Base-by-base conservation (phyloP, 35 echinoderm and acorn worm genomes). In the Heliocidaris tuberculata region DNA sequence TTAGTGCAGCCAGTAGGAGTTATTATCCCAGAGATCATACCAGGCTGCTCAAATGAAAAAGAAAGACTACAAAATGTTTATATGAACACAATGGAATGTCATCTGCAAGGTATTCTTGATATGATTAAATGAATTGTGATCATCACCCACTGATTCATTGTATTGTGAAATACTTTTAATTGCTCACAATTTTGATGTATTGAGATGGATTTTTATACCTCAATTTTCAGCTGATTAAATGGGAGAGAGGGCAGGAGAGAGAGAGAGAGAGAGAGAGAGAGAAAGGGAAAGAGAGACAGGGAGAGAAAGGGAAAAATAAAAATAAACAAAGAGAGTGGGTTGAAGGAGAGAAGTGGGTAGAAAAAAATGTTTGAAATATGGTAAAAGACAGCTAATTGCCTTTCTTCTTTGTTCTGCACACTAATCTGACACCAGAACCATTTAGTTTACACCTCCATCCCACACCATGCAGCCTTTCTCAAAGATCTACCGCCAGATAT, bases 1-100 rank as follows among this genome's bases (percentile, higher is more conserved):
- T 89, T 89, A 89, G 31, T 27, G 32, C 12, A 89, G 87, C 47
- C 87, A 7, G 87, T 48, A 32, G 87, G 87, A 78, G 87, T 89
- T 89, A 89, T 89, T 89, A 89, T 89, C 47, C 29, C 86, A 42
- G 35, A 42, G 35, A 42, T 71, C 65, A 6, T 78, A 24, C 65
- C 27, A 5, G 7, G 6, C 65, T 78, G 21, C 65, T 7, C 19
- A 78, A 78, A 27, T 78, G 19, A 78, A 7, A n/a, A 78, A 78
- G 21, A 78, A 8, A 19, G 61, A n/a, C 65, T n/a, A 78, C 65
- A 19, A 78, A 78, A 78, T 56, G 65, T 78, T 78, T 7, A 78
- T 78, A 4, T 78, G 7, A 78, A 78, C 27, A 19, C 27, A 19
- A 13, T 15, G 11, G 52, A 56, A 56, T 12, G 52, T 56, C 0